Evolutionary conservation across 2,113 vertebrate genomes (phyloP), one percentile per base, ranked within the genome.

Genomic region (Phyllostomus hastatus): DNA sequence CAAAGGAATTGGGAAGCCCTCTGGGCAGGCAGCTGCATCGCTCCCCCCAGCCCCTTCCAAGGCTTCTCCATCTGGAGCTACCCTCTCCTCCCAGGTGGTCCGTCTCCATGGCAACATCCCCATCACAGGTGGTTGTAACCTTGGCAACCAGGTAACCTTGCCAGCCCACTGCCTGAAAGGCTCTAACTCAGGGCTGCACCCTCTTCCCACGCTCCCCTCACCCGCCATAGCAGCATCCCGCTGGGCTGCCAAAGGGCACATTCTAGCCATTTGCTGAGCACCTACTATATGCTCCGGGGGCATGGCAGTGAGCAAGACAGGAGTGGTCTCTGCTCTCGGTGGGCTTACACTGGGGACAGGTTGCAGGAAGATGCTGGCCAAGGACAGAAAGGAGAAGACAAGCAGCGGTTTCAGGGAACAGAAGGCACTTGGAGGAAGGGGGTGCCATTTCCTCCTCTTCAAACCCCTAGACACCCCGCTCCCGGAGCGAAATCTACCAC

Each of bases 71-170:
- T 64, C 48, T 17, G 52, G 67, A 85, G 35, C 38, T 0, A 0
- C 33, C 38, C 64, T 78, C 24, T 41, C 35, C 24, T 28, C 69
- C 87, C n/a, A 86, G 90, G 95, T 81, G 88, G 88, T 48, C 22
- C 4, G 0, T 96, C 84, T 91, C 94, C 91, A 92, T 33, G 41
- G 93, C 67, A 88, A 96, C 88, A 0, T 12, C 80, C 54, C 20
- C 84, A 61, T 35, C 66, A 1, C 54, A 75, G 91, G 94, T 50
- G 94, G 80, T 76, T 1, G 31, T 96, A 61, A 95, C 96, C 95
- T 86, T 95, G 79, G 85, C 85, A 95, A 97, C 96, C 97, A 96
- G 97, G 96, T 96, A 54, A 52, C 48, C 75, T 84, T 35, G 14
- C 81, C 1, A 0, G 26, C 76, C 50, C 46, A 41, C 31, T 35